These are phyloP conservation scores for Linurgus olivaceus DNA, from an alignment of 2,797 vertebrate species.

Conservation along the genomic window DNA sequence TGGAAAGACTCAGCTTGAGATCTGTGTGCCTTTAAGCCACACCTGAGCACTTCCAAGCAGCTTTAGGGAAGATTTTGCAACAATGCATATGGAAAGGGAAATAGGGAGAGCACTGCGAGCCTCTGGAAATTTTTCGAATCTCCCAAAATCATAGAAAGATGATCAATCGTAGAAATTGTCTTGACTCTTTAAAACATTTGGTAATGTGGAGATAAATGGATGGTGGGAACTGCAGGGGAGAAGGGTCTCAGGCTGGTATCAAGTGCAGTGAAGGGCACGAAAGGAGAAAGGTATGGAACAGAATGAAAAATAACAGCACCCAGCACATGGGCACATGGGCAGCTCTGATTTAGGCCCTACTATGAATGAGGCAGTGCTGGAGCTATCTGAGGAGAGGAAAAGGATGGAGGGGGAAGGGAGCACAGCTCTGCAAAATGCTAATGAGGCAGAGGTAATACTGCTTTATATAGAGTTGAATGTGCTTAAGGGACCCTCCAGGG, in stretches of 20 bases:
- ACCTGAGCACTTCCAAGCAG: neutral
- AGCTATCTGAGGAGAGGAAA: neutral
- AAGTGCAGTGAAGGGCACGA: neutral
- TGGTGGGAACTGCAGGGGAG: neutral
- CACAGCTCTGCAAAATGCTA: rapidly evolving
- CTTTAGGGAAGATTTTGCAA: neutral
- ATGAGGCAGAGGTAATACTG: neutral
- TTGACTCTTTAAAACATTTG: neutral
- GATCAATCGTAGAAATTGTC: neutral
- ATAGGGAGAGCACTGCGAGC: neutral
- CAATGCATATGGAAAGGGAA: neutral
- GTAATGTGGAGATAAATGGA: neutral
- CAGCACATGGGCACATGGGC: neutral
- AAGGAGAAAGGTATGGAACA: neutral
- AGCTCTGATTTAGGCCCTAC: neutral
- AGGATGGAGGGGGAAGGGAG: neutral
- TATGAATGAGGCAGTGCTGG: neutral
- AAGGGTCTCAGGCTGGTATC: neutral
- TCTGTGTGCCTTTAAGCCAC: neutral
- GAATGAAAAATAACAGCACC: neutral
- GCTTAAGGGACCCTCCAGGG: neutral
- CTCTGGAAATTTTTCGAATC: neutral
- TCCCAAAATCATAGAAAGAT: neutral
- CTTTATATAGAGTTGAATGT: neutral
- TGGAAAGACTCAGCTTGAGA: neutral